Conservation (phyloP, 2,113 vertebrate species). For the Platichthys stellatus region DNA sequence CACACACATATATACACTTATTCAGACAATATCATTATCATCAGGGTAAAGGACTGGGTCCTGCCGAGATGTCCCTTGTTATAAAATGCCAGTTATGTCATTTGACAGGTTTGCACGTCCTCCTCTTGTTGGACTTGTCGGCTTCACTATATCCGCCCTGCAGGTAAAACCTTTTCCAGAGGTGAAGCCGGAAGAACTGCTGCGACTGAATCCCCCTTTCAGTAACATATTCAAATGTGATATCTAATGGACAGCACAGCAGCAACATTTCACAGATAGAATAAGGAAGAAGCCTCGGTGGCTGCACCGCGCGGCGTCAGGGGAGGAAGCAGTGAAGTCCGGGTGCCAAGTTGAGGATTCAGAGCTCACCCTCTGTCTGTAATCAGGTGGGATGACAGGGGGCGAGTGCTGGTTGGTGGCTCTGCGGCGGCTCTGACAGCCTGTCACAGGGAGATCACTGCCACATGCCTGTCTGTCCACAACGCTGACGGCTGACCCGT, state of each 20-base stretch:
- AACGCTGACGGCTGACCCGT: constrained; percentile 77
- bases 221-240: constrained; percentile 39
- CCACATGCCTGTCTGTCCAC: constrained; percentile 81
- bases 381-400: constrained; percentile 78
- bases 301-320: constrained; percentile 29
- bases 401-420: constrained; percentile 70
- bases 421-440: constrained; percentile 72
- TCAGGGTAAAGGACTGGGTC: constrained; percentile 38
- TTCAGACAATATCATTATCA: constrained; percentile 22
- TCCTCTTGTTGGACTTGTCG: constrained; percentile 34
- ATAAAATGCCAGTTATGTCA: constrained; percentile 57
- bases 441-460: constrained; percentile 77
- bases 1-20: neutral
- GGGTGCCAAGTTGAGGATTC: constrained; percentile 67
- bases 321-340: constrained; percentile 31
- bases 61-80: constrained; percentile 53
- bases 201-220: constrained; percentile 38
- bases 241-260: constrained; percentile 28
- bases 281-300: constrained; percentile 1
- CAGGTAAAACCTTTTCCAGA: constrained; percentile 20
- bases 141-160: constrained; percentile 29
- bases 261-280: constrained; percentile 40
- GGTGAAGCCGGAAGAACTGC: constrained; percentile 34
- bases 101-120: constrained; percentile 55
- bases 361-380: constrained; percentile 68